Base-by-base conservation (phyloP, 2,113 vertebrate species). In the Myocastor coypus region DNA sequence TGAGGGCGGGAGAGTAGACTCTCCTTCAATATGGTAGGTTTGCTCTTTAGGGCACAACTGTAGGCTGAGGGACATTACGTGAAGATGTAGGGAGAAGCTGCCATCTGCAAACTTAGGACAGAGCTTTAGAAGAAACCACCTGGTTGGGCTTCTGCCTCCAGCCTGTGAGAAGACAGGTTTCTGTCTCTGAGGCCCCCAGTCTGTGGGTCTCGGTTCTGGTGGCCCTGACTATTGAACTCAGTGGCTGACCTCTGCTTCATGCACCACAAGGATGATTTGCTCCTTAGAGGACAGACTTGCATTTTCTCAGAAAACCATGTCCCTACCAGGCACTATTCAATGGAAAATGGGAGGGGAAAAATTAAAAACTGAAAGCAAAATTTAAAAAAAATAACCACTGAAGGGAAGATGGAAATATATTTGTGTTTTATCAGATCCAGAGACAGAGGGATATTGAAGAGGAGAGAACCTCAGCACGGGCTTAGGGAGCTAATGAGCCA, bases 401-500 rank as follows among this genome's bases (percentile, higher is more conserved):
- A 95, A 88, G 73, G 82, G 52, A 61, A 68, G 37, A 68, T 50
- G 46, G 66, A 52, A 89, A 9, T 82, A 0, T 50, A 80, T 59
- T 16, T 80, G 64, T n/a, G 14, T 0, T 8, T 89, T 46, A 4
- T 42, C 68, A 37, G 24, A 11, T 73, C 68, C 68, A 42, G 50
- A 34, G 50, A 71, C 88, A 86, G 55, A 71, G 40, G 32, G 28
- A 34, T 40, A 84, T 85, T 90, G 82, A 94, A 73, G 55, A 75
- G 66, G 57, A 78, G 28, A 46, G 85, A 68, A 83, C n/a, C 28
- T 5, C 20, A 22, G 30, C 55, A 40, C 55, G 75, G 91, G 89
- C 63, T 92, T 9, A 75, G 78, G 0, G 11, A 59, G n/a, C 59
- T 94, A 83, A 61, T 77, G 83, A 94, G 85, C 17, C 95, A 87